A percentile compares a stretch with the other conserved stretches of the same genome.
Evolutionary conservation across 2,888 invertebrate genomes (phyloP).

Genomic region (Eustalomyia histrio): DNA sequence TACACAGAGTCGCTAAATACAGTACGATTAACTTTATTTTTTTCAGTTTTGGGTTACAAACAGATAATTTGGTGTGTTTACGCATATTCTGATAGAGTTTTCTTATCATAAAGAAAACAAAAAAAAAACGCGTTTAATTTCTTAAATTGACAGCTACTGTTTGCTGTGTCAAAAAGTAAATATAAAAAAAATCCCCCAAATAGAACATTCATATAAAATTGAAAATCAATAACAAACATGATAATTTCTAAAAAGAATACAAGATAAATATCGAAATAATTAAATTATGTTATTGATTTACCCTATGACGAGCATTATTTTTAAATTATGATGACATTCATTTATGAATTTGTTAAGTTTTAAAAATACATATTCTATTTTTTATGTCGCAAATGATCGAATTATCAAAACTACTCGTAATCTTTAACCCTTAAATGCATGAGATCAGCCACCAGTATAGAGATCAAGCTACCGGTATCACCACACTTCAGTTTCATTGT

Average conservation of each 20-base stretch:
- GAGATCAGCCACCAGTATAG: too few species aligned
- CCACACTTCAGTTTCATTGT: too few species aligned
- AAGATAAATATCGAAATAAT: conserved; percentile 11
- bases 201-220: conserved; percentile 24
- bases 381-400: too few species aligned
- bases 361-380: too few species aligned
- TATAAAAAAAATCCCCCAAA: conserved; percentile 28
- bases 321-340: too few species aligned
- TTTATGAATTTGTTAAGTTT: too few species aligned
- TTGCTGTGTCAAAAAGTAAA: conserved; percentile 49
- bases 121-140: conserved; percentile 66
- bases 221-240: conserved; percentile 3
- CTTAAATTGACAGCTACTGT: conserved; percentile 66
- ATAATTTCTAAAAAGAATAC: conserved; percentile 7
- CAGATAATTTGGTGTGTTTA: not conserved
- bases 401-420: too few species aligned
- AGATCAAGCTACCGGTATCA: too few species aligned
- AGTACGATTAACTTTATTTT: conserved; percentile 24
- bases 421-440: too few species aligned
- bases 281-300: not conserved
- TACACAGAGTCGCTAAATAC: not conserved
- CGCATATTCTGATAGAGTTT: conserved; percentile 3
- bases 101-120: conserved; percentile 46
- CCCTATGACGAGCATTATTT: not conserved
- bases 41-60: conserved; percentile 7